Conservation (phyloP, 2,797 vertebrate species). For the Thamnophis elegans region DNA sequence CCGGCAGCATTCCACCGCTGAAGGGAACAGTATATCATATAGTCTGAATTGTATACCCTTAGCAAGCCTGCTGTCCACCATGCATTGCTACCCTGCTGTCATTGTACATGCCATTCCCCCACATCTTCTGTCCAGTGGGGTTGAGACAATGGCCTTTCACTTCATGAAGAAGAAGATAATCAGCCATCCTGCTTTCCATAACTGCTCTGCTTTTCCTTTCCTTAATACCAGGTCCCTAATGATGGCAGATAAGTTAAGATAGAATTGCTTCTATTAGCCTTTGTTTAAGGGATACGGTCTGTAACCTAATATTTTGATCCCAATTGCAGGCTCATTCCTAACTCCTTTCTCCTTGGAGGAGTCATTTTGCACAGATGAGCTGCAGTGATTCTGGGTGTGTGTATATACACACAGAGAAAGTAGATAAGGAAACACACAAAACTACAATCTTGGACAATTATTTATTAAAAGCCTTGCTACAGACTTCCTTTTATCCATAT, state of each 20-base stretch:
- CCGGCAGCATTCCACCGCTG: no score
- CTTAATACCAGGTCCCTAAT: not conserved
- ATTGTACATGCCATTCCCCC: not conserved
- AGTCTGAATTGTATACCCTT: not conserved
- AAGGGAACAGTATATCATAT: not conserved
- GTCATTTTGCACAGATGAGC: not conserved
- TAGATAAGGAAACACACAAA: not conserved
- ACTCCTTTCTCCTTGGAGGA: not conserved
- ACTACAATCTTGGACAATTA: not conserved
- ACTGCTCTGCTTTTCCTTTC: not conserved
- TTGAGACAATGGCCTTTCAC: not conserved
- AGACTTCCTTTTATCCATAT: not conserved
- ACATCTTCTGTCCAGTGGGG: not conserved
- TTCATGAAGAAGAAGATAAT: not conserved
- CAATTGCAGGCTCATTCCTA: not conserved
- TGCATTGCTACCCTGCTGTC: not conserved
- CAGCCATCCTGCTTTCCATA: not conserved
- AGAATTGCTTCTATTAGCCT: not conserved
- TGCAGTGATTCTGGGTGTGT: not conserved
- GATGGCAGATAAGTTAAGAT: not conserved
- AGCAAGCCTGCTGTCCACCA: not conserved
- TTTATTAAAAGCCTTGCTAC: not conserved
- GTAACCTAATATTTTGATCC: not conserved
- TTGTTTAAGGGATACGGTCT: not conserved
- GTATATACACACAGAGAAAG: not conserved